Evolutionary conservation across 2,113 vertebrate genomes (phyloP), one percentile per base, ranked within the genome.

Genomic region (Albula glossodonta): DNA sequence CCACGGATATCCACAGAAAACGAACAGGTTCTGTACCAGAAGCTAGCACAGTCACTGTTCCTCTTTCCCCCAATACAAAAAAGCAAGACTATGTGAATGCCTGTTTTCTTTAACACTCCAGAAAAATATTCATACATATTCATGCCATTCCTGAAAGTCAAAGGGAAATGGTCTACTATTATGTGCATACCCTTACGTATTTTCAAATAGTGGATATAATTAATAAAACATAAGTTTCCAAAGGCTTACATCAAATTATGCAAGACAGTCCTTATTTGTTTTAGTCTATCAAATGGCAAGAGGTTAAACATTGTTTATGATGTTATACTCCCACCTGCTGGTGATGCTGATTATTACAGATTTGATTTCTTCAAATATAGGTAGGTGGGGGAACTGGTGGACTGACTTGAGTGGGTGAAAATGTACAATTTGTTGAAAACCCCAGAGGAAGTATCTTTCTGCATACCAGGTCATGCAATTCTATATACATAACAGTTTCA

Each of bases 251-350:
- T 53, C 19, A n/a, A 88, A 90, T 88, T 85, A 91, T 88, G 88
- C 78, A 4, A 90, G 88, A 50, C 87, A 87, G 41, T 78, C n/a
- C 4, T 25, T 82, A n/a, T 81, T 78, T 7, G 70, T 22, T 51
- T 41, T 12, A 60, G 80, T 60, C 17, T 31, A 4, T 49, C 48
- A 50, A 2, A 49, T 12, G 25, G 51, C 51, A 78, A 84, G 11
- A 79, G 41, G 10, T 63, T 78, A 52, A 60, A 6, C 57, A 63
- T 12, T 12, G 88, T 91, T n/a, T 84, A 74, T 88, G 90, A 93
- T 89, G 90, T 86, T 92, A 93, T 78, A 91, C 89, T 91, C 88
- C 93, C 94, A 91, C 92, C 94, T 94, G 87, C 90, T 93, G 93
- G 93, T 56, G 0, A 86, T 41, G 22, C 78, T 31, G 81, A 81